Percentiles rank a stretch among this genome's conserved stretches.
Evolutionary conservation across 2,113 vertebrate genomes (phyloP).

Genomic region (Triplophysa dalaica): DNA sequence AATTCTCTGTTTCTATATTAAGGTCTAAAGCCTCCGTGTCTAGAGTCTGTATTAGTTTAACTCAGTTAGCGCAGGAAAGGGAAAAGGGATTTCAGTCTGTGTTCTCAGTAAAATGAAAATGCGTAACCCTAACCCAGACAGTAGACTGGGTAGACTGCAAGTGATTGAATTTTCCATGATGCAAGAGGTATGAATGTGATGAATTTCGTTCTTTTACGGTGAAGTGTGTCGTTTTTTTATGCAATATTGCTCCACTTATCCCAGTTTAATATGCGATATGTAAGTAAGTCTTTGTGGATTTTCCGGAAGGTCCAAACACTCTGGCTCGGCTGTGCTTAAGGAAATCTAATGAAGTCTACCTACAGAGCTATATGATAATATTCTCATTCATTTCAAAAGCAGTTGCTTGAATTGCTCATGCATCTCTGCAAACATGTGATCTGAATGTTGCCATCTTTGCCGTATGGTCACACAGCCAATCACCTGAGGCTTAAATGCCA

Average conservation of each 20-base stretch:
- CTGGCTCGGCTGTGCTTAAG: too few species aligned
- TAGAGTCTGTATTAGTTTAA: constrained; percentile 6
- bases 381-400: too few species aligned
- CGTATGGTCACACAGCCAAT: too few species aligned
- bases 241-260: background rate
- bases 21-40: background rate
- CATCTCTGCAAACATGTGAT: too few species aligned
- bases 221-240: background rate
- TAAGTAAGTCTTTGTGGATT: too few species aligned
- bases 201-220: background rate
- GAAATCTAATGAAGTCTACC: too few species aligned
- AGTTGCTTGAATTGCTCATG: too few species aligned
- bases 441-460: too few species aligned
- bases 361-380: too few species aligned
- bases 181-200: background rate
- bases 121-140: background rate
- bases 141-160: background rate
- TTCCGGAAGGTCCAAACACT: too few species aligned
- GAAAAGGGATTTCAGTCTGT: background rate
- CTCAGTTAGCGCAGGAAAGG: background rate
- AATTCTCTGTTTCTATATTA: background rate
- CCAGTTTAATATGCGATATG: too few species aligned
- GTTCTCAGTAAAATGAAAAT: background rate
- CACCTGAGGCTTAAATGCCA: too few species aligned
- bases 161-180: background rate